Conservation (phyloP, 2,888 invertebrate species). For the Saturnia japonica region DNA sequence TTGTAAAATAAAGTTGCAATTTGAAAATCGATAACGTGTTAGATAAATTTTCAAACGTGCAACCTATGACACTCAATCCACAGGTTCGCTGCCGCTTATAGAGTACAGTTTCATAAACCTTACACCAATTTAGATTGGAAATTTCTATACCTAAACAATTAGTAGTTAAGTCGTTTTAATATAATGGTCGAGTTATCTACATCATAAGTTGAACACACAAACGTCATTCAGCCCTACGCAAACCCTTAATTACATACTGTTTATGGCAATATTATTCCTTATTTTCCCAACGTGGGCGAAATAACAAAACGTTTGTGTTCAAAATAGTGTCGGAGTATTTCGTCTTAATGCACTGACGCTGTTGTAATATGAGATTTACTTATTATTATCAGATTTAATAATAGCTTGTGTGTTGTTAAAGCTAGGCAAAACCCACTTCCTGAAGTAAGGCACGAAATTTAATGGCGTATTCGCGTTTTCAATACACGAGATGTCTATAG, state of each 20-base stretch:
- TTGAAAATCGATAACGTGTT: no score
- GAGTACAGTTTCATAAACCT: neutral
- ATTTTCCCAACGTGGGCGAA: constrained; percentile 31
- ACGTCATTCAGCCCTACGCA: constrained; percentile 24
- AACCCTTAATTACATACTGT: constrained; percentile 22
- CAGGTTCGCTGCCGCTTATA: neutral
- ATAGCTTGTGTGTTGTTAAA: no score
- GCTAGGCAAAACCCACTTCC: no score
- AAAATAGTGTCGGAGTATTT: constrained; percentile 27
- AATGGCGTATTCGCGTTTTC: no score
- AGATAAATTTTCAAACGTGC: no score
- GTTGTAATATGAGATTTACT: neutral
- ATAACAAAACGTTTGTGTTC: constrained; percentile 29
- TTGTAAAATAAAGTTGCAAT: no score
- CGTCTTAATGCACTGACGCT: neutral
- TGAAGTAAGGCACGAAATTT: no score
- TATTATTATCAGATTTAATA: neutral
- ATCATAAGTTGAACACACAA: constrained; percentile 22
- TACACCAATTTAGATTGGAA: neutral
- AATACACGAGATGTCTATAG: no score
- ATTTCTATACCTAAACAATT: neutral
- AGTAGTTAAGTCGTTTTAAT: neutral
- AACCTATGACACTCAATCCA: neutral
- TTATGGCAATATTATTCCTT: constrained; percentile 16
- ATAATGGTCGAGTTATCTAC: neutral